Percentiles rank a stretch among this genome's conserved stretches.
Evolutionary conservation across 1,140 invertebrate species (phyloP).

Genomic region (Schlechtendalia chinensis): DNA sequence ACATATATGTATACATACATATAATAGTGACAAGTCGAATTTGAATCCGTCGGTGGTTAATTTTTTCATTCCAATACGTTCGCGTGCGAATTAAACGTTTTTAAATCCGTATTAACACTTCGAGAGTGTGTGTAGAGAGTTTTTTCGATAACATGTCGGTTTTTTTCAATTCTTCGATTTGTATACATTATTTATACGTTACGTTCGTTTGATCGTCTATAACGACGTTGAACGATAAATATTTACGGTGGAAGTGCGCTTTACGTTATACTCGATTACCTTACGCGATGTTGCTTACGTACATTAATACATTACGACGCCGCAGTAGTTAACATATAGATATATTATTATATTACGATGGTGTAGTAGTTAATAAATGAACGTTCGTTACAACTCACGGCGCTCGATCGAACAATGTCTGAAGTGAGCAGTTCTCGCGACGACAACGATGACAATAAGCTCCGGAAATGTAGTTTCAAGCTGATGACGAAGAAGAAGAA

Average conservation of each 20-base stretch:
- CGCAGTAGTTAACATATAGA: too few relatives aligned
- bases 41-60: not conserved
- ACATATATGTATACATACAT: too few relatives aligned
- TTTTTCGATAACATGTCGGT: not conserved
- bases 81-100: not conserved
- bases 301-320: too few relatives aligned
- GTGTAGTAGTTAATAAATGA: not conserved
- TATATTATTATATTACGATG: too few relatives aligned
- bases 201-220: too few relatives aligned
- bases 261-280: too few relatives aligned
- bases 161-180: not conserved
- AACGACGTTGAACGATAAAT: too few relatives aligned
- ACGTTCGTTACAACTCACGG: not conserved
- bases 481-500: conserved; percentile 34
- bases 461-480: conserved; percentile 36
- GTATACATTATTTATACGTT: too few relatives aligned
- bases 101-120: not conserved
- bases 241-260: too few relatives aligned
- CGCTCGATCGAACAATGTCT: conserved; percentile 2
- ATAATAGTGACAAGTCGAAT: not conserved
- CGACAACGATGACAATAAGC: conserved; percentile 21
- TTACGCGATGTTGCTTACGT: too few relatives aligned
- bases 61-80: conserved; percentile 27
- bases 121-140: too few relatives aligned
- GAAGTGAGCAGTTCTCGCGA: conserved; percentile 13